Evolutionary conservation across 1,140 invertebrate genomes (phyloP).

Genomic region (Micrasema longulum): DNA sequence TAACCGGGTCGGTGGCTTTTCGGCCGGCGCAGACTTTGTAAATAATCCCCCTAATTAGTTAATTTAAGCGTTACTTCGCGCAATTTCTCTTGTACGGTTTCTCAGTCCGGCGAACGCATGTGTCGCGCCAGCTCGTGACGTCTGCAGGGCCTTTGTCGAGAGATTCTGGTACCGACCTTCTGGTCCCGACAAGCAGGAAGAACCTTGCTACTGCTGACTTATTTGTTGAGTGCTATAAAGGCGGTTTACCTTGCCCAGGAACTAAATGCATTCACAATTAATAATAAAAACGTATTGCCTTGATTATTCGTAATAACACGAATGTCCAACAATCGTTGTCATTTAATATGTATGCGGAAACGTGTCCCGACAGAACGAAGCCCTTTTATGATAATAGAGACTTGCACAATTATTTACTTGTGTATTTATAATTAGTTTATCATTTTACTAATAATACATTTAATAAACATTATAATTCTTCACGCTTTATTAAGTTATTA

Average conservation of each 20-base stretch:
- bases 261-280: slow-evolving; percentile 43
- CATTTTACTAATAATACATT: no score
- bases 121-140: slow-evolving; percentile 25
- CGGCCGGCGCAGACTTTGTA: slow-evolving; percentile 15
- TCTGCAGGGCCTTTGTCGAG: slow-evolving; percentile 34
- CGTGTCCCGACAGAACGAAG: background rate
- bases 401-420: no score
- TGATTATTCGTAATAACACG: slow-evolving; percentile 5
- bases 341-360: slow-evolving; percentile 21
- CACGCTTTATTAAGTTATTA: no score
- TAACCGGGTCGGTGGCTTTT: slow-evolving; percentile 46
- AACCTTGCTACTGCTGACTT: slow-evolving; percentile 60
- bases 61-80: background rate
- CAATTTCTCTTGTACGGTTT: slow-evolving; percentile 13
- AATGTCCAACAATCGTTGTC: slow-evolving; percentile 6
- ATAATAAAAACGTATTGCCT: slow-evolving; percentile 37
- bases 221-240: slow-evolving; percentile 45
- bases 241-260: slow-evolving; percentile 47
- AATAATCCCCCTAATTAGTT: slow-evolving; percentile 15
- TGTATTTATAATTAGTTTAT: no score
- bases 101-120: slow-evolving; percentile 2
- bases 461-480: no score
- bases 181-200: slow-evolving; percentile 68
- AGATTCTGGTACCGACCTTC: slow-evolving; percentile 60
- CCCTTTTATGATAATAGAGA: background rate